Base-by-base conservation (phyloP, 2,888 invertebrate species). In the Mesorhabditis spiculigera region DNA sequence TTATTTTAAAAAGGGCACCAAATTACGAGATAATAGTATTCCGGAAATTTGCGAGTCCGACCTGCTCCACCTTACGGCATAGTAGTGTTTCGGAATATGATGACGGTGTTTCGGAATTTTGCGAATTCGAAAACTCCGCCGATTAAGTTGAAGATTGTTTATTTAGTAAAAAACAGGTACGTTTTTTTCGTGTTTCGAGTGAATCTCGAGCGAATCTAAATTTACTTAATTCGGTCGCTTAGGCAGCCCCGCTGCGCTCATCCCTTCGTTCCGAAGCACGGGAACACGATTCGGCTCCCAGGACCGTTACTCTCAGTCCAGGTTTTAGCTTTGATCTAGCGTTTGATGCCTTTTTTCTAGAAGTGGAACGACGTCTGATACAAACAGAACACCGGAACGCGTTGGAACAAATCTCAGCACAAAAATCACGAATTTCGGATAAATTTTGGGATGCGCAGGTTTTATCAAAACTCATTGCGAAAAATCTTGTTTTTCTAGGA, bases 351-450 rank as follows among this genome's bases (percentile, higher is more conserved):
- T 28, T 28, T 28, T 16, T 63, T 3, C 28, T 8, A 63, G 63
- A 63, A 8, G 63, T 63, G 3, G 63, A 63, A 16, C 8, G 28
- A 16, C 8, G 28, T 6, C 63, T 50, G 8, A n/a, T 10, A 10
- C 8, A 10, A 50, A n/a, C 58, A n/a, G 58, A 50, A 50, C 10
- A 10, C 10, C 58, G 58, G n/a, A 50, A n/a, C n/a, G 58, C 10
- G n/a, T 50, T 50, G 58, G 58, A 50, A 50, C 68, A 78, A 63
- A 72, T 73, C 43, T 76, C 77, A 1, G 79, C 77, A 44, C 69
- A 79, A 28, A 81, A 81, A 67, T 79, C 79, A 28, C 68, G 78
- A 63, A 78, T 81, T 45, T 76, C 74, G 28, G 81, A 81, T 16
- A 71, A 75, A 2, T 77, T 76, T 63, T 71, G 75, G 69, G 79